Evolutionary conservation across 2,888 invertebrate species (phyloP), one percentile per base, ranked within the genome.

Genomic region (Apodemia hepburni): DNA sequence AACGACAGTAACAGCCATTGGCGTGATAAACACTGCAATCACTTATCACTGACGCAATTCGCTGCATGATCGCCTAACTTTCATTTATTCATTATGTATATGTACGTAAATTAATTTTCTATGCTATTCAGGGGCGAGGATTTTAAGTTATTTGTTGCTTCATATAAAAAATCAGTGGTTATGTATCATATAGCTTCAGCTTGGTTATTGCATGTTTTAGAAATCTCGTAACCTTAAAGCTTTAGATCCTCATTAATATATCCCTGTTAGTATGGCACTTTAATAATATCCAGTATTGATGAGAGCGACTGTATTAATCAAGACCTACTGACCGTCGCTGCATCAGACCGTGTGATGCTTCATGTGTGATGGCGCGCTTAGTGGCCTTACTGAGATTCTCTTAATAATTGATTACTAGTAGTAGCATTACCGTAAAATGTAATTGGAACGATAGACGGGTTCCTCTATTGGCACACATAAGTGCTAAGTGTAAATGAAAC

Each of bases 401-500:
- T 89, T 89, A 86, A 86, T 47, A 81, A 66, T 76, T 79, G 78
- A 79, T 79, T 77, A 42, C 42, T 42, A 66, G 63, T 59, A 80
- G 74, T 78, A 83, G 76, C 77, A 75, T 82, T 83, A 80, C 79
- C 83, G 85, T 81, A 81, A 74, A 81, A 77, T 81, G 76, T 78
- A 79, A 80, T 78, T 84, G 87, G 85, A 88, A 85, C 87, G 82
- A 77, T 85, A 80, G 82, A 85, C 83, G 78, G 78, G 89, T 87
- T 88, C 90, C 89, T 80, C 71, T 79, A 91, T 88, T 86, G 84
- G 91, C 90, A 91, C 91, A 91, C 87, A 85, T 83, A 90, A 91
- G 90, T 91, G 91, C 91, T 86, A 85, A 85, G 84, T 85, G 82
- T 88, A 89, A 90, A 85, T 87, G 84, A 89, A 84, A 92, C 91